Base-by-base conservation (phyloP, 2,888 invertebrate genomes). In the Melangyna quadrimaculata region DNA sequence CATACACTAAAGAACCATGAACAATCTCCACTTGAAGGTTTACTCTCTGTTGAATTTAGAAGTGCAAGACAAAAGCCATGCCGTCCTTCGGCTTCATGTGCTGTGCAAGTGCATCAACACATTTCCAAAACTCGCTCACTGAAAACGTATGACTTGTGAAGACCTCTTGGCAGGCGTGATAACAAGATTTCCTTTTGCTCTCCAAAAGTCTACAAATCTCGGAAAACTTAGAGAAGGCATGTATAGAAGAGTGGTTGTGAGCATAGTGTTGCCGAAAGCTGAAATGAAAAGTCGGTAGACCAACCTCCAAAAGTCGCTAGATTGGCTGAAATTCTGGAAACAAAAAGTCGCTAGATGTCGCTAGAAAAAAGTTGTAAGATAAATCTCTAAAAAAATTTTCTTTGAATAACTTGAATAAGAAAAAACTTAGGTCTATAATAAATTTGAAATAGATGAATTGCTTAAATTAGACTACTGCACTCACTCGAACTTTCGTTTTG, bases 101-200 rank as follows among this genome's bases (percentile, higher is more conserved):
- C n/a, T 40, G 12, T 2, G 22, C 10, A 2, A 9, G n/a, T n/a
- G n/a, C 6, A 12, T 32, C 55, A 61, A 40, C 61, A 61, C 1
- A 61, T 61, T 61, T 40, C 40, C 29, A 67, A 65, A 51, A 43
- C 17, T 35, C 48, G 24, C 29, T 57, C 29, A 27, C 8, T 19
- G 29, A 48, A 37, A 51, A 32, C 51, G 40, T 51, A 75, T 45
- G 75, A 67, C 61, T 80, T 61, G 55, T 61, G 69, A 74, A 63
- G 80, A 80, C 63, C 17, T 70, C 55, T 43, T 55, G 24, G 61
- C 27, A 57, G 71, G 43, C 65, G 59, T 77, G 70, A 77, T 77
- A 77, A 77, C 65, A 59, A 81, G 74, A 80, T 70, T 73, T 72
- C 77, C 72, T 40, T 61, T 14, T 63, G 14, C 57, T 53, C 37